Conservation (phyloP, 2,113 vertebrate genomes). For the Anguilla japonica region DNA sequence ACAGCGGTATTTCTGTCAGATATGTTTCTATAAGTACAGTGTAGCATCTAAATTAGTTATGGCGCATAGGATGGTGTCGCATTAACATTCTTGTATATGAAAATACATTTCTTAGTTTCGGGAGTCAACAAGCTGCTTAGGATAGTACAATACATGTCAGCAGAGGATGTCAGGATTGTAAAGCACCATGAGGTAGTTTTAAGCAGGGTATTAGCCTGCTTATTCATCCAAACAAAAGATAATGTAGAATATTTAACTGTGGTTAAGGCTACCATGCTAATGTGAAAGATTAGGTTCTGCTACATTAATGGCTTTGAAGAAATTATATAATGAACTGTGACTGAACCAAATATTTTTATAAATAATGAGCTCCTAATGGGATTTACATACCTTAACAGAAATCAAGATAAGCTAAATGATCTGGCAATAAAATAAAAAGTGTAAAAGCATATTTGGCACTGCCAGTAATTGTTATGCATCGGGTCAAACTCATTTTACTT, state of each 20-base stretch:
- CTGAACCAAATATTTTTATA: conserved; percentile 59
- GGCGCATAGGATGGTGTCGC: not conserved
- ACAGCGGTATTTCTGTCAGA: not conserved
- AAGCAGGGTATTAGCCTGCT: not conserved
- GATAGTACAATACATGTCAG: not conserved
- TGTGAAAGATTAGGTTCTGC: conserved; percentile 58
- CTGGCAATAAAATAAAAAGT: conserved; percentile 16
- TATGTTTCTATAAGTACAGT: not conserved
- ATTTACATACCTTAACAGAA: conserved; percentile 70
- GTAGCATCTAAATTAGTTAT: not conserved
- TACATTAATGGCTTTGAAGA: conserved; percentile 33
- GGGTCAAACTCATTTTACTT: conserved; percentile 8
- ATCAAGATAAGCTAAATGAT: conserved; percentile 67
- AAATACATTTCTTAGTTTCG: not conserved
- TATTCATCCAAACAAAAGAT: conserved; percentile 4
- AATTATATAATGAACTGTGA: conserved; percentile 50
- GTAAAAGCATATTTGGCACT: conserved; percentile 6
- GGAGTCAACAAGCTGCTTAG: not conserved
- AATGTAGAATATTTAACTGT: conserved; percentile 45
- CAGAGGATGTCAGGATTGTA: not conserved
- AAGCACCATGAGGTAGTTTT: not conserved
- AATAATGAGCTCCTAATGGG: conserved; percentile 62
- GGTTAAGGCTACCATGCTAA: conserved; percentile 62
- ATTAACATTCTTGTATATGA: not conserved
- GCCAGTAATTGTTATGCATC: conserved; percentile 14